Evolutionary conservation across 2,797 vertebrate species (phyloP).

Genomic region (Sebastes jordani): DNA sequence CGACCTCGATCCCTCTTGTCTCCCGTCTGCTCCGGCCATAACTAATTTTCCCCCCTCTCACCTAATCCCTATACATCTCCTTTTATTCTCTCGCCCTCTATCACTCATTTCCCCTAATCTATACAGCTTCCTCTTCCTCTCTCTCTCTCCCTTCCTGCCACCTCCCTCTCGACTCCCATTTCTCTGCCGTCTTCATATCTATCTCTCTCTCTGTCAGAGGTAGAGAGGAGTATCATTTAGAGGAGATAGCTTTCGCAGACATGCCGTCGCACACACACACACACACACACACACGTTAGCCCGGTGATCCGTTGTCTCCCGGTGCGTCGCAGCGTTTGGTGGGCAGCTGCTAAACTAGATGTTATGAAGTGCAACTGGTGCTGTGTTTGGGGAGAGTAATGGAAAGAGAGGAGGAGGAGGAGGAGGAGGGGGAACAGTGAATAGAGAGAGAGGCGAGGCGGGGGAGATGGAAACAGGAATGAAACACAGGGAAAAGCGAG

Average conservation of each 20-base stretch:
- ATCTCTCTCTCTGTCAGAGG: constrained; percentile 70
- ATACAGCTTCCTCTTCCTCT: constrained; percentile 16
- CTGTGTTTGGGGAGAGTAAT: constrained; percentile 50
- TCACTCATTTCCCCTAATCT: constrained; percentile 45
- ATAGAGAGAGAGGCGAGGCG: constrained; percentile 32
- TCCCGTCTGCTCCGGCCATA: constrained; percentile 43
- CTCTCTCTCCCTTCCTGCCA: constrained; percentile 41
- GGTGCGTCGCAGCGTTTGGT: constrained; percentile 24
- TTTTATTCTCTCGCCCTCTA: constrained; percentile 61
- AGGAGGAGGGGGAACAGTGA: not conserved
- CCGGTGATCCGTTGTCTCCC: constrained; percentile 42
- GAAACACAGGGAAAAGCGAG: constrained; percentile 62
- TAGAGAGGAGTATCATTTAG: constrained; percentile 67
- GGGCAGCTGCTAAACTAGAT: constrained; percentile 63
- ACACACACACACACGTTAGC: not conserved
- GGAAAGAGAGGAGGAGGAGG: constrained; percentile 18
- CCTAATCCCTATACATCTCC: constrained; percentile 64
- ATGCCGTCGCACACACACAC: constrained; percentile 29
- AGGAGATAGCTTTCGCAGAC: constrained; percentile 63
- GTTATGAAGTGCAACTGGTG: constrained; percentile 75
- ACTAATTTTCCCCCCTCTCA: constrained; percentile 49
- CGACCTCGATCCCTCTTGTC: constrained; percentile 54
- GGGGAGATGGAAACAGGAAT: constrained; percentile 63
- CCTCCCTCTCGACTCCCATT: constrained; percentile 57
- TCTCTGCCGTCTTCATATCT: constrained; percentile 60